Evolutionary conservation across 2,113 vertebrate genomes (phyloP), one percentile per base, ranked within the genome.

Genomic region (Semicossyphus pulcher): DNA sequence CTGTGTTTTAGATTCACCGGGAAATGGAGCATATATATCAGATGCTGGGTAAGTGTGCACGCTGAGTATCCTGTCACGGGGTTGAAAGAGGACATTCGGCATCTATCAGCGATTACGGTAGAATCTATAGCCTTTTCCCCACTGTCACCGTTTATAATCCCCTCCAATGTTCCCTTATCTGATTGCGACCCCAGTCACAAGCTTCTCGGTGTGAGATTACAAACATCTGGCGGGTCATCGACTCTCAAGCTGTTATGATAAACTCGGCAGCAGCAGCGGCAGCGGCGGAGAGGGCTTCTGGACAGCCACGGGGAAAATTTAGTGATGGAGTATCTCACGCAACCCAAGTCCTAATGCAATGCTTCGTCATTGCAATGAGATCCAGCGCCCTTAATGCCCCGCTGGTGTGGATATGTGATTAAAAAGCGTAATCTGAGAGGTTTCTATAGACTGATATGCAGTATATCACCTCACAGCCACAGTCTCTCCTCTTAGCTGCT

Each of bases 191-290:
- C 70, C 57, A 53, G 80, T 80, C 83, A 83, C 77, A 81, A 73
- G 88, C 86, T 80, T 75, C 81, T 83, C 78, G 16, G 81, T 83
- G 78, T 85, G 86, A 91, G 89, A 91, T 91, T 93, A 90, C 85
- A 86, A 89, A 92, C 89, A 91, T 91, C 91, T 93, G 92, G 87
- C 76, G 36, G 81, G 81, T 91, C 88, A 90, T 90, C 87, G 76
- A 85, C 85, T 76, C 80, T 85, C 88, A 92, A 90, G 83, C 88
- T 87, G 89, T 89, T 88, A 36, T 36, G 80, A 88, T 89, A 76
- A 89, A 87, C 78, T 72, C 60, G 2, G 72, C 59, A 71, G 65
- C 23, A 67, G 16, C 41, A 2, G 72, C 59, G 66, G 65, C 28
- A 70, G 72, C 59, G 66, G 65, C 28, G 67, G 47, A 78, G 48